Evolutionary conservation across 2,888 invertebrate genomes (phyloP).

Genomic region (Cryptocephalus moraei): DNA sequence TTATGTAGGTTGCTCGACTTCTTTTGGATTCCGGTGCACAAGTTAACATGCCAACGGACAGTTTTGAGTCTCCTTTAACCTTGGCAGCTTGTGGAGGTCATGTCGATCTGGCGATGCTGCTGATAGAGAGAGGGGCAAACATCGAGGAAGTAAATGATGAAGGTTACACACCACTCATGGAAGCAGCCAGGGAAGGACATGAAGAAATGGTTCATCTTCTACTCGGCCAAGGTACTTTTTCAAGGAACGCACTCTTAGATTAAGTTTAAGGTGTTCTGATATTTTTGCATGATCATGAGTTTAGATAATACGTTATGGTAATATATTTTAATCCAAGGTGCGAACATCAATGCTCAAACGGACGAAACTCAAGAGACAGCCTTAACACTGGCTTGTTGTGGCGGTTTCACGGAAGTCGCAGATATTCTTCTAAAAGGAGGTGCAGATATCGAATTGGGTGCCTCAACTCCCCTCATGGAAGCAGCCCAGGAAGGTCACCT

Average conservation of each 20-base stretch:
- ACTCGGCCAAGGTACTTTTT: constrained; percentile 52
- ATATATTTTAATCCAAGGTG: constrained; percentile 32
- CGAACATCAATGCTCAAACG: constrained; percentile 95
- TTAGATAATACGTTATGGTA: too few relatives aligned
- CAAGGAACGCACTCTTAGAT: too few relatives aligned
- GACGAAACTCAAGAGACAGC: constrained; percentile 98
- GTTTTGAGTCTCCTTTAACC: constrained; percentile 97
- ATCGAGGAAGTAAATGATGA: constrained; percentile 99
- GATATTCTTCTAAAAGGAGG: constrained; percentile 92
- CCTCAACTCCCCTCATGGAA: constrained; percentile 96
- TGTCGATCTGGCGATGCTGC: constrained; percentile 88
- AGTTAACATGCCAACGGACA: constrained; percentile 98
- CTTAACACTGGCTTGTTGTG: constrained; percentile 86
- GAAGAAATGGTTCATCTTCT: constrained; percentile 96
- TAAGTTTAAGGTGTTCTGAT: too few relatives aligned
- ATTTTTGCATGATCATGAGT: too few relatives aligned
- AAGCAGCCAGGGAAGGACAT: constrained; percentile 96
- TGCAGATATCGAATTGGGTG: constrained; percentile 88
- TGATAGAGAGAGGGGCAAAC: constrained; percentile 95
- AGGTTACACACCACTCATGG: constrained; percentile 98
- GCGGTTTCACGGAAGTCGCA: constrained; percentile 90
- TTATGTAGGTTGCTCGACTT: constrained; percentile 65
- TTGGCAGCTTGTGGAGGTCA: constrained; percentile 98
- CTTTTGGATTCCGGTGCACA: constrained; percentile 95
- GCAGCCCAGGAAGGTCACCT: constrained; percentile 90